phyloP scores from a whole-genome alignment of 2,888 invertebrate species.

The Plagodis pulveraria region DNA sequence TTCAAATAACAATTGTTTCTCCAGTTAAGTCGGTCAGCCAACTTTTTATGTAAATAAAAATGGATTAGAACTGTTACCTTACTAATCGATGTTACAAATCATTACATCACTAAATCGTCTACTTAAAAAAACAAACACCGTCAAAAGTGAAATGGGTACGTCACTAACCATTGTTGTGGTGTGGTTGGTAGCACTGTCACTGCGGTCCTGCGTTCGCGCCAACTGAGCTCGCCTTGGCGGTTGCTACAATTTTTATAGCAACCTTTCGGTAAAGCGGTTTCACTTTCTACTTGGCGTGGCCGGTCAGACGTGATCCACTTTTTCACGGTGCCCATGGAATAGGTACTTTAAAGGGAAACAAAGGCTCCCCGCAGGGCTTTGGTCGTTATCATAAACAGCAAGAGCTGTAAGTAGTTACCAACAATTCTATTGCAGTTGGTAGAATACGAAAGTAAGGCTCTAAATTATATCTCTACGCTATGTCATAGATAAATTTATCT shows the following conservation, averaged over 20 bases:
- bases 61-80: slow-evolving; percentile 13
- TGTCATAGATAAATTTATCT: no score
- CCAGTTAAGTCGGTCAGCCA: neutral
- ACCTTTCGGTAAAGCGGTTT: slow-evolving; percentile 68
- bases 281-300: slow-evolving; percentile 78
- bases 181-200: slow-evolving; percentile 55
- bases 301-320: slow-evolving; percentile 74
- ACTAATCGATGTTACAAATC: slow-evolving; percentile 9
- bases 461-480: no score
- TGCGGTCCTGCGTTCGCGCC: slow-evolving; percentile 56
- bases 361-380: slow-evolving; percentile 14
- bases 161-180: slow-evolving; percentile 72
- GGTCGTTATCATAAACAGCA: slow-evolving; percentile 15
- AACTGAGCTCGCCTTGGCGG: slow-evolving; percentile 66
- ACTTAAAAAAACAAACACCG: slow-evolving; percentile 57
- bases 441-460: no score
- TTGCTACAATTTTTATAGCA: slow-evolving; percentile 79
- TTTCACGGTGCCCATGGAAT: slow-evolving; percentile 56
- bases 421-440: no score
- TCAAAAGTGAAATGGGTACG: slow-evolving; percentile 57
- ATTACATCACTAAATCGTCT: slow-evolving; percentile 41
- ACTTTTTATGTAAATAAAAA: neutral
- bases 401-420: neutral
- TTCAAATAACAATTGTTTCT: no score
- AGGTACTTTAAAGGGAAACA: slow-evolving; percentile 1